Base-by-base conservation (phyloP, 2,888 invertebrate genomes). In the Caenorhabditis sp. region DNA sequence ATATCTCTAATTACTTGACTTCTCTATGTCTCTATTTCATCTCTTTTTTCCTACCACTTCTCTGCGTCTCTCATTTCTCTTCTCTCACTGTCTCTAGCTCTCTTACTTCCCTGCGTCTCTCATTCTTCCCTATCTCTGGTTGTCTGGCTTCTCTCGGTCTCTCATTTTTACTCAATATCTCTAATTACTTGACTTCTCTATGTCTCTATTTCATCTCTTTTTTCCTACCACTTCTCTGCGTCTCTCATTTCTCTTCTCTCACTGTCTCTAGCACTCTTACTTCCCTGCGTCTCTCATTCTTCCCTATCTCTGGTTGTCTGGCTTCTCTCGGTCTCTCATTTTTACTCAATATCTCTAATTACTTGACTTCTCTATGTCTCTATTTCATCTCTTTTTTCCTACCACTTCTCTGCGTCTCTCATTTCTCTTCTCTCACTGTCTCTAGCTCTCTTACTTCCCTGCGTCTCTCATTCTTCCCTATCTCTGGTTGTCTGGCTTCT, bases 221-320 rank as follows among this genome's bases (percentile, higher is more conserved):
- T 60, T 57, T 60, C 50, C n/a, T 54, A 56, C 56, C 52, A 7
- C 10, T 31, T 31, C 31, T 31, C 31, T 31, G 31, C 31, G 31
- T 31, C 31, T 31, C 31, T 31, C 5, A n/a, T 52, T 5, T 52
- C 49, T 43, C 49, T 43, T n/a, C n/a, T n/a, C n/a, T n/a, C n/a
- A n/a, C 17, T 43, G 12, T 43, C 49, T 43, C 49, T 43, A 14
- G 12, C 49, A 14, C 17, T 43, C 49, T 43, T 17, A 12, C 17
- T 17, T 43, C 49, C 17, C 49, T 43, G 12, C 17, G 12, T 43
- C 49, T 43, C 49, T 43, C 49, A 14, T 17, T 43, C 49, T 43
- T 43, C 49, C 17, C 49, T 43, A 12, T 52, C 14, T 52, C 52
- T 52, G 5, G 4, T 4, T 31, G 5, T 31, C 31, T 4, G 10